Evolutionary conservation across 2,888 invertebrate species (phyloP).

Genomic region (Cephus rjabovi): DNA sequence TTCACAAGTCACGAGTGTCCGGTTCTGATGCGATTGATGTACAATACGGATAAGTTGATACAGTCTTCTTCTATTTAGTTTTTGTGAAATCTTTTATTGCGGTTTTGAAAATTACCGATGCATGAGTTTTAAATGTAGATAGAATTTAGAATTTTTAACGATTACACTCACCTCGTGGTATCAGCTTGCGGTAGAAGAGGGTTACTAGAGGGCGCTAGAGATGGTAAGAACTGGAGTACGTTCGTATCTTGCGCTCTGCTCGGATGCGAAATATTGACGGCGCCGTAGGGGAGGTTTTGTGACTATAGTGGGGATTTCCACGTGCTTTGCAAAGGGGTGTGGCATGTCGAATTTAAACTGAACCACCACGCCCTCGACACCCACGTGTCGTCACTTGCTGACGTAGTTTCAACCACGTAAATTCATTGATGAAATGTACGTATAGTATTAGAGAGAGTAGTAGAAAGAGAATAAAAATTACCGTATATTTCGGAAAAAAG

Average conservation of each 20-base stretch:
- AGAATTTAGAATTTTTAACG: neutral
- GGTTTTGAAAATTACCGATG: neutral
- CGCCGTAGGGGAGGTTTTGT: neutral
- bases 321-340: neutral
- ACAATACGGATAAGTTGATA: too few species aligned
- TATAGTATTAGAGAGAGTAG: too few species aligned
- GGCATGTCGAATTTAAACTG: conserved; percentile 2
- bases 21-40: neutral
- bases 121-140: neutral
- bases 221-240: neutral
- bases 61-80: neutral
- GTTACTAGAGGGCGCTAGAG: conserved; percentile 7
- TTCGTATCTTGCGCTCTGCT: conserved; percentile 6
- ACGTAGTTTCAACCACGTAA: neutral
- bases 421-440: neutral
- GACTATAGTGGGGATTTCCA: neutral
- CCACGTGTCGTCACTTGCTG: neutral
- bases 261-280: neutral
- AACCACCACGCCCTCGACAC: conserved; percentile 1
- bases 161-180: neutral
- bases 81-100: neutral
- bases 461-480: too few species aligned
- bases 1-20: neutral
- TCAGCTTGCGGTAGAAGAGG: neutral
- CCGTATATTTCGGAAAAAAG: too few species aligned